Evolutionary conservation across 2,797 vertebrate genomes (phyloP).

Genomic region (Pelodytes ibericus): DNA sequence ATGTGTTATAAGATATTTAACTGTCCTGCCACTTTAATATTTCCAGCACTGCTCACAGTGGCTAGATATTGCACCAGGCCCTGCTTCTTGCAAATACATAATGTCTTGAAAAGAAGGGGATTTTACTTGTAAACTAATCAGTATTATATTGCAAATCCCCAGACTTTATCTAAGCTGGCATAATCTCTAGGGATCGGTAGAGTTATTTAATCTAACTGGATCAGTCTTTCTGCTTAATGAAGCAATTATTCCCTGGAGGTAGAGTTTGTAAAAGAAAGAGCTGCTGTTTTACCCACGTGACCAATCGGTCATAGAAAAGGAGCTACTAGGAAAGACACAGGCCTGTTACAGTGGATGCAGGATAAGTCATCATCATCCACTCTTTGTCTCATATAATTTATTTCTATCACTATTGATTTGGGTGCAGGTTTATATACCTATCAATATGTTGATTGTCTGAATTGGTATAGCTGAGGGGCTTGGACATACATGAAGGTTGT

Average conservation of each 20-base stretch:
- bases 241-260: constrained; percentile 52
- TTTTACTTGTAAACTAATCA: constrained; percentile 68
- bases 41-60: constrained; percentile 27
- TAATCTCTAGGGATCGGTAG: constrained; percentile 59
- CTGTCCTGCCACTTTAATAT: not conserved
- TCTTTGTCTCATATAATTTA: too few species aligned
- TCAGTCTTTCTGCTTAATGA: constrained; percentile 60
- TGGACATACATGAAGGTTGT: too few species aligned
- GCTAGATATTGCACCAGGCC: too few species aligned
- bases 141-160: constrained; percentile 61
- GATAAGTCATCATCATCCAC: too few species aligned
- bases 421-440: too few species aligned
- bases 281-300: not conserved
- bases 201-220: constrained; percentile 69
- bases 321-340: too few species aligned
- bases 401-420: too few species aligned
- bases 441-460: too few species aligned
- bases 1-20: constrained; percentile 11
- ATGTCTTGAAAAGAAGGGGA: constrained; percentile 58
- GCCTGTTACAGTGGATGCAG: too few species aligned
- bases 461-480: too few species aligned
- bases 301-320: too few species aligned
- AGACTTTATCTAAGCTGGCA: constrained; percentile 62
- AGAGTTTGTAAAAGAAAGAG: not conserved
- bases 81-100: constrained; percentile 25